These are phyloP conservation scores for Danaus plexippus DNA, from an alignment of 1,140 invertebrate species.

Conservation along the genomic window DNA sequence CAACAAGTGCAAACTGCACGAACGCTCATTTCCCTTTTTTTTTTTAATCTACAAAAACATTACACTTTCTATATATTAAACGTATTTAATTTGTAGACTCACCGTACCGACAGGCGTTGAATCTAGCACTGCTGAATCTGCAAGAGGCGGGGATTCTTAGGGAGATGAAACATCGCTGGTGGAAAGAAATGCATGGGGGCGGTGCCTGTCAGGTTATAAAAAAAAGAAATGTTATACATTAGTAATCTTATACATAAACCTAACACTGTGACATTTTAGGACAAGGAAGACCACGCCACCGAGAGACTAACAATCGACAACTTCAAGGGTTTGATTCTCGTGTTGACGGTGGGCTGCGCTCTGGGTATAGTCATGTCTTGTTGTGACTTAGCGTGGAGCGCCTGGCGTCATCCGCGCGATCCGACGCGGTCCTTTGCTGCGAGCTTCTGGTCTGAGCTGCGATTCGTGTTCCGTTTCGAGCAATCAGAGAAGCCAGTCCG, in stretches of 20 bases:
- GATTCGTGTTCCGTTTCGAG: constrained; percentile 56
- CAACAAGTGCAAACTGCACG: too few species aligned
- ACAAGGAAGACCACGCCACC: constrained; percentile 32
- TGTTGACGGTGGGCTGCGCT: constrained; percentile 78
- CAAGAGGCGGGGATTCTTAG: constrained; percentile 83
- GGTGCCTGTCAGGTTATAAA: constrained; percentile 78
- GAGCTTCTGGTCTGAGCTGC: constrained; percentile 43
- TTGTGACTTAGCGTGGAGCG: constrained; percentile 49
- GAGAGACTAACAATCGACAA: constrained; percentile 84
- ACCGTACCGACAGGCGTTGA: constrained; percentile 79
- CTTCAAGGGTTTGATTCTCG: constrained; percentile 94
- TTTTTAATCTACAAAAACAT: neutral
- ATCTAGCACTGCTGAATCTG: constrained; percentile 82
- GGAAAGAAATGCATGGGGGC: constrained; percentile 85
- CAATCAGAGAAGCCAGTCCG: constrained; percentile 47
- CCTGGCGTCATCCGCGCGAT: constrained; percentile 33
- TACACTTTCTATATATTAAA: neutral
- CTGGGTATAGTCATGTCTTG: constrained; percentile 56
- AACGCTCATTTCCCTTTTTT: neutral
- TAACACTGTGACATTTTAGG: constrained; percentile 20
- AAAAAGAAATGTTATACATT: neutral
- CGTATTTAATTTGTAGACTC: constrained; percentile 73
- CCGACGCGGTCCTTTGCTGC: constrained; percentile 22
- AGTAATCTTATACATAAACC: neutral
- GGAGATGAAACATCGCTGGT: constrained; percentile 90